Evolutionary conservation across 2,797 vertebrate genomes (phyloP), one percentile per base, ranked within the genome.

Genomic region (Margarornis squamiger): DNA sequence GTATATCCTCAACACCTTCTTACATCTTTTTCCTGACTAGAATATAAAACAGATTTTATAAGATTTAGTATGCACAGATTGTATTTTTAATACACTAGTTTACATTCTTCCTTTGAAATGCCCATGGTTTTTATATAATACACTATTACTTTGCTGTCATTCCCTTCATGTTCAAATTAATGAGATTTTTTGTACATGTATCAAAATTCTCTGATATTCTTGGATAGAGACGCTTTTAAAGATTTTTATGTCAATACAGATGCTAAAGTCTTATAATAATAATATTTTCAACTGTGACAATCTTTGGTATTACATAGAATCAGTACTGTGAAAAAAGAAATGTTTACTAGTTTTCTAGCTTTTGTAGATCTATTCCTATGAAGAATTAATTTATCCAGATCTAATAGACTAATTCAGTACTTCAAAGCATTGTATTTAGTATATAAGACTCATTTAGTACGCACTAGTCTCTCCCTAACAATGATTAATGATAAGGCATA

Each of bases 341-440:
- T 55, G 5, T 58, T 76, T 74, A 10, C 51, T 71, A 49, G 3
- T 46, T 61, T 79, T 80, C 68, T 68, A 57, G 48, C 23, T 77
- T 94, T 89, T 92, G 38, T 59, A 87, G 55, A 12, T 67, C 49
- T 77, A 26, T 77, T 92, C 12, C 57, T 80, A 71, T 2, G 2
- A 90, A 87, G 36, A 73, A 95, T 82, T 91, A 79, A 74, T 89
- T 95, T 82, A 20, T 82, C 34, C 21, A 77, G 45, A 71, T 71
- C 52, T 91, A 89, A 89, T 29, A 87, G 41, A 65, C 30, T 67
- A 89, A 92, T 91, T 82, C 46, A 82, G 26, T 83, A 80, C 34
- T 96, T 93, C 81, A 95, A 93, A 96, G 63, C 45, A 61, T 71
- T 89, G 20, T 67, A 36, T 86, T 92, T 88, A 79, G 27, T 86